Evolutionary conservation across 2,888 invertebrate species (phyloP).

Genomic region (Cerastis rubricosa): DNA sequence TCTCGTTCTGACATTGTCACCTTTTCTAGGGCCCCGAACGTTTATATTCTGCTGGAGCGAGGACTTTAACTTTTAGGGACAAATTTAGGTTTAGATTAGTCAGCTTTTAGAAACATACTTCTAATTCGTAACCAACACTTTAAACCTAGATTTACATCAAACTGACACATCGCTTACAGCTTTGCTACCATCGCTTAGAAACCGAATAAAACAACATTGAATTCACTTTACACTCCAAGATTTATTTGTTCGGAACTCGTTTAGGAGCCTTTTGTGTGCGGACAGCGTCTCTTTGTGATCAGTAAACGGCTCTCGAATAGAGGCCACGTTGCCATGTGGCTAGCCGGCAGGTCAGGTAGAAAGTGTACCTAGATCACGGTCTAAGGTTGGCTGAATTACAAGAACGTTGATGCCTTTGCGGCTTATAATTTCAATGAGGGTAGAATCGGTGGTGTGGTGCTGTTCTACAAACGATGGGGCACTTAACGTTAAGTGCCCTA

Average conservation of each 20-base stretch:
- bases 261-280: conserved; percentile 58
- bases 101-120: neutral
- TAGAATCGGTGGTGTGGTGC: neutral
- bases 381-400: conserved; percentile 49
- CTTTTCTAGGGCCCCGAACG: neutral
- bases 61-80: neutral
- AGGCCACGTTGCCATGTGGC: conserved; percentile 20
- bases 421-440: neutral
- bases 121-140: neutral
- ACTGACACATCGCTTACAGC: neutral
- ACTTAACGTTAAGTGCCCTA: too few species aligned
- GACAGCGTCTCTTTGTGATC: conserved; percentile 44
- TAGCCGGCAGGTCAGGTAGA: conserved; percentile 43
- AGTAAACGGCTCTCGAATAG: conserved; percentile 46
- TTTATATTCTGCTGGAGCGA: neutral
- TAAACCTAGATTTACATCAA: neutral
- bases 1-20: neutral
- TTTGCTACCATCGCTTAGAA: neutral
- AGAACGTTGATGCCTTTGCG: conserved; percentile 24
- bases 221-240: conserved; percentile 38
- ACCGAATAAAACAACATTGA: conserved; percentile 17
- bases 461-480: neutral
- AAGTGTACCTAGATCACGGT: conserved; percentile 49
- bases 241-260: conserved; percentile 53
- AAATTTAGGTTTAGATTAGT: neutral